Base-by-base conservation (phyloP, 2,888 invertebrate genomes). In the Atrina japonica region DNA sequence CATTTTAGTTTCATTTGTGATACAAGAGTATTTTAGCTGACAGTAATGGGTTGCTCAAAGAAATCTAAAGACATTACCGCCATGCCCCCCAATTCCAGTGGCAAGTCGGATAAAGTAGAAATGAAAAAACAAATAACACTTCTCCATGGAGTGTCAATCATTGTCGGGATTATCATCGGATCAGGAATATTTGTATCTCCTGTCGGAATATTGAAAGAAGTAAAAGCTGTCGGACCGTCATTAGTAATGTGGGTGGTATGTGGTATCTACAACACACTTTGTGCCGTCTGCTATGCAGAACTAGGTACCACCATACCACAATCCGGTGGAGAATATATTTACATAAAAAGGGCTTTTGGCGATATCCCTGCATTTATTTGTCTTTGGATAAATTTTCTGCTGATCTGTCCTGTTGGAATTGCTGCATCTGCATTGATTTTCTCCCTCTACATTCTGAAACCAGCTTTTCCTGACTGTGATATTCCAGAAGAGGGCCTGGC, bases 121-220 rank as follows among this genome's bases (percentile, higher is more conserved):
- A 92, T 97, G 89, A 96, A 97, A 91, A 95, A 96, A 88, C 95
- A 96, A 90, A 92, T 98, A 71, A 95, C 95, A n/a, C 91, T 98
- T 47, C 88, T 95, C 80, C 96, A 97, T 89, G 97, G 97, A 29
- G 96, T 97, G 9, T 95, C 96, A 29, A 96, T 97, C 75, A 97
- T 98, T 84, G 96, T 97, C 30, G 97, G 97, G 50, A 95, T 96
- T 69, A 97, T 98, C 80, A 94, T 97, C 58, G 98, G 98, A 1
- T 95, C 97, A 2, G 98, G 98, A 7, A 98, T 98, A 83, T 98
- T 98, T 91, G 96, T 98, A 43, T 96, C 97, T 21, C 98, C 98
- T 0, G 95, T 95, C 87, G 95, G 97, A 80, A 97, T 97, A 21
- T 92, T 98, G 16, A 91, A 92, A 75, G 93, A 94, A 88, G 94